Percentiles rank a stretch among this genome's conserved stretches.
These are phyloP conservation scores for Drosophila saltans DNA, from an alignment of 1,140 invertebrate species.

Conservation along the genomic window DNA sequence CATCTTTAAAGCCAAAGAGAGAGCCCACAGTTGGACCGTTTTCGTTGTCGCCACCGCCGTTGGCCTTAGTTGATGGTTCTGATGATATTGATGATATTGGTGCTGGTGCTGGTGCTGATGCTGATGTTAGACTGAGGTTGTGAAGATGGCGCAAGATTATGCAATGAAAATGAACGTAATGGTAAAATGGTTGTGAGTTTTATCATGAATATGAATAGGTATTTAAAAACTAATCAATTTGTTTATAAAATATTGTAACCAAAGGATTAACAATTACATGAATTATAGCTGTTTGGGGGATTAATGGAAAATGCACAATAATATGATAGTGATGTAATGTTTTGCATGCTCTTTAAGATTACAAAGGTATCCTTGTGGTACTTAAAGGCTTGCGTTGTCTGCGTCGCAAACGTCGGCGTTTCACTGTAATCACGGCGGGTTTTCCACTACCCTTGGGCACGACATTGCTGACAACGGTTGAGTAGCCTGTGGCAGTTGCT, in stretches of 20 bases:
- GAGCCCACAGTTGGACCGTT: conserved; percentile 41
- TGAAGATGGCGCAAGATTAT: conserved; percentile 49
- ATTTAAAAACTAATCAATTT: neutral
- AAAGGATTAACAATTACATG: neutral
- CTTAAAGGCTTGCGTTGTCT: conserved; percentile 31
- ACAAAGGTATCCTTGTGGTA: neutral
- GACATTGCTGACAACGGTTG: neutral
- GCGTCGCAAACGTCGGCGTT: conserved; percentile 6
- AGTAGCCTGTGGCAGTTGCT: neutral
- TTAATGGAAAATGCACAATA: neutral
- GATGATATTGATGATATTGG: conserved; percentile 3
- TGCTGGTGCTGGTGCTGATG: conserved; percentile 16
- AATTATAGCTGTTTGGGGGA: neutral
- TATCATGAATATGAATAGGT: conserved; percentile 8
- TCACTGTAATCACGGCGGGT: neutral
- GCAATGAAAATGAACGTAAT: conserved; percentile 57
- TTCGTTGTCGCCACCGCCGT: conserved; percentile 3
- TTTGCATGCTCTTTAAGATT: neutral
- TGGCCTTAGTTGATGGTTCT: neutral
- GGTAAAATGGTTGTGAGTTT: neutral
- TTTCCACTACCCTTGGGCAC: conserved; percentile 1
- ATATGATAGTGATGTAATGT: neutral
- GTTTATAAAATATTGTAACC: neutral
- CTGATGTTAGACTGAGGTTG: conserved; percentile 35
- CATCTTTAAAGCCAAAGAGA: conserved; percentile 38